Conservation (phyloP, 2,888 invertebrate species). For the Acholoe squamosa region DNA sequence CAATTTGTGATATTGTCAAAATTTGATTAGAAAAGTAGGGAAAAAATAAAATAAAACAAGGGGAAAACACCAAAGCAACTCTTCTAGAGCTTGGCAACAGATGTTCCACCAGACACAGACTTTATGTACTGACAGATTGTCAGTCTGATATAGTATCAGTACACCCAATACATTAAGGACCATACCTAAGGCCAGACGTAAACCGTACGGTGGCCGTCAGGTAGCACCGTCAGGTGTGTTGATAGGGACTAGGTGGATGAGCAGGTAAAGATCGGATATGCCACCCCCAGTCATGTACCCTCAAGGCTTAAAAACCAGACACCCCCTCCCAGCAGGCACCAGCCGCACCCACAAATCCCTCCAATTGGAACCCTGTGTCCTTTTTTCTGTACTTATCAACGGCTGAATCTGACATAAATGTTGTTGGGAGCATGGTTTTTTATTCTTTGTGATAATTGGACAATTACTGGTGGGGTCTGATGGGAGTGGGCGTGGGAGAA, state of each 20-base stretch:
- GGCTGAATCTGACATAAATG: background rate
- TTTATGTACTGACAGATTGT: too few relatives aligned
- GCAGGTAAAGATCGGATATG: background rate
- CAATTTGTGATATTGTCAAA: too few relatives aligned
- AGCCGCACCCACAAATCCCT: background rate
- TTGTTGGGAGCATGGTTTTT: background rate
- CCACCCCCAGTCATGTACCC: background rate
- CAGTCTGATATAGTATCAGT: background rate
- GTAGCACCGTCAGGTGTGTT: background rate
- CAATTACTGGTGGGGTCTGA: background rate
- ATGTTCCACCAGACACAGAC: too few relatives aligned
- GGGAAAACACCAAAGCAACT: too few relatives aligned
- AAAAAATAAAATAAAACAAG: too few relatives aligned
- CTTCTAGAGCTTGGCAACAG: too few relatives aligned
- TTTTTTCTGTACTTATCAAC: conserved; percentile 19
- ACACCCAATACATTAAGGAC: background rate
- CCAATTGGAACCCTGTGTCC: background rate
- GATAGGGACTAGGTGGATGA: background rate
- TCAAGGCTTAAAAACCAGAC: too few relatives aligned
- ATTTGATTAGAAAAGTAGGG: too few relatives aligned
- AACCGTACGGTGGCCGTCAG: background rate
- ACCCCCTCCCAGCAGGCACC: background rate
- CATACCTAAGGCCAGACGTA: background rate
- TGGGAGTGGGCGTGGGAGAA: conserved; percentile 27
- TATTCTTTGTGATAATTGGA: conserved; percentile 27